Conservation (phyloP, 2,888 invertebrate species). For the Agrochola lychnidis region DNA sequence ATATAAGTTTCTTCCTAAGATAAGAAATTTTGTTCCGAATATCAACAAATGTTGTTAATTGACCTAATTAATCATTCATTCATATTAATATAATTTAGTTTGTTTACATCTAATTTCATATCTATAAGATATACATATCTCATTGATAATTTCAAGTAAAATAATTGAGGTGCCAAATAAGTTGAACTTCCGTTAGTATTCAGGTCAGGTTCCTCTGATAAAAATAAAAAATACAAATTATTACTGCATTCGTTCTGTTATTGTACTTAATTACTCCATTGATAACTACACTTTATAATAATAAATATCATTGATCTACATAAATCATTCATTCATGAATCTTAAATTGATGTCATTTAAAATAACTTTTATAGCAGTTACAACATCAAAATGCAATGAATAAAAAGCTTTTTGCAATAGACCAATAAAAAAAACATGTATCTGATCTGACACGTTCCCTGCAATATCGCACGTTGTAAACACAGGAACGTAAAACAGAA, state of each 20-base stretch:
- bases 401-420: neutral
- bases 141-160: constrained; percentile 23
- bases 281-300: constrained; percentile 1
- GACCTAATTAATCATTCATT: constrained; percentile 20
- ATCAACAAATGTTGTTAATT: neutral
- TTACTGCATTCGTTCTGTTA: constrained; percentile 18
- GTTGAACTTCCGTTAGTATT: constrained; percentile 35
- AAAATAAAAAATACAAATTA: constrained; percentile 46
- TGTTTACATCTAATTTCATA: constrained; percentile 21
- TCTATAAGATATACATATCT: neutral
- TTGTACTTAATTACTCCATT: constrained; percentile 1
- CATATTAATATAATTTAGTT: constrained; percentile 19
- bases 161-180: constrained; percentile 19
- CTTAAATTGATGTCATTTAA: neutral
- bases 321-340: neutral
- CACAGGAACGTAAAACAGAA: constrained; percentile 66
- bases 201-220: constrained; percentile 50
- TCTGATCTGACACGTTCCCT: constrained; percentile 13
- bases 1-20: neutral
- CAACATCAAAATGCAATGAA: neutral
- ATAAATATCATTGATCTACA: neutral
- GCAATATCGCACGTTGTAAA: constrained; percentile 61
- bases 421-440: constrained; percentile 24
- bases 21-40: neutral
- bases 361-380: neutral